Evolutionary conservation across 2,888 invertebrate genomes (phyloP), one percentile per base, ranked within the genome.

Genomic region (Balanococcus diminutus): DNA sequence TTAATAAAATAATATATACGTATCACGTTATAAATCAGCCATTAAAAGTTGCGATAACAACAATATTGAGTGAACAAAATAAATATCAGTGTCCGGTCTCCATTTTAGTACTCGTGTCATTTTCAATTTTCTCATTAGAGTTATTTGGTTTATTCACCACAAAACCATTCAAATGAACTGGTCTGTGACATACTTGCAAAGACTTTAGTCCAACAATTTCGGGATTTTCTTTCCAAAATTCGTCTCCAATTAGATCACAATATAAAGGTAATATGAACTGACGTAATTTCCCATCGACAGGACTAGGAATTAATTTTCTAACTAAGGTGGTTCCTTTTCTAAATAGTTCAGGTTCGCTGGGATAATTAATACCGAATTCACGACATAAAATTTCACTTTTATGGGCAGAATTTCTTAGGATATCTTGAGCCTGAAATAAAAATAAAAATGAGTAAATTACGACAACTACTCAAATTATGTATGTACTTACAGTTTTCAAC

Each of bases 341-440:
- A 89, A 93, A 98, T 88, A 98, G 93, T 87, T 94, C 93, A 22
- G 94, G 94, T 89, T 97, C 94, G 88, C 95, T 94, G 90, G 98
- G 98, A 90, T 99, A 99, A 90, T 99, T 98, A 11, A 96, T 95
- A 86, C 94, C 93, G 90, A 98, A 98, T 89, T 96, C 94, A 88
- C 94, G 92, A 90, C 96, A 98, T 51, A 99, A 91, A 87, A 99
- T 92, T 91, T 98, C 98, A 91, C 98, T 97, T 91, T 99, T 99
- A 88, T 98, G 96, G 46, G 93, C 92, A 0, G 98, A 94, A 1
- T 97, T 97, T 89, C 94, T 93, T n/a, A 99, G 91, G 88, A 93
- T 91, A 89, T 95, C 93, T 89, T 98, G 95, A n/a, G 98, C 97
- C 93, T 95, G 89, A n/a, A n/a, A n/a, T 87, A 92, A 83, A 88